phyloP scores from a whole-genome alignment of 2,113 vertebrate species.

The Chlamydotis undulata region DNA sequence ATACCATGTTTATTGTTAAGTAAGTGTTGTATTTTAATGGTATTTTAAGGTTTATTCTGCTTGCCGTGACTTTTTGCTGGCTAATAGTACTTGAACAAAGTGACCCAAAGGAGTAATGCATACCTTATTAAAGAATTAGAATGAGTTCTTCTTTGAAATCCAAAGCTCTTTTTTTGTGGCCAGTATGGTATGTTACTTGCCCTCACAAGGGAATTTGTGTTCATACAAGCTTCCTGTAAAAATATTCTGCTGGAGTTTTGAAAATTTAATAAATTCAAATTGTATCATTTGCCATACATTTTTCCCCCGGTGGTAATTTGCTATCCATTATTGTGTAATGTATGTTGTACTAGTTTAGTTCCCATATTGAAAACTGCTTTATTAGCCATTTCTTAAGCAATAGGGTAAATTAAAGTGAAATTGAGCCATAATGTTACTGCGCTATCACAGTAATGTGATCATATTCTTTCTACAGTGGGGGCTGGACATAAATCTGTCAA shows the following conservation, averaged over 20 bases:
- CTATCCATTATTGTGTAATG: background rate
- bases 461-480: constrained; percentile 3
- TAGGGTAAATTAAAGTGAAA: constrained; percentile 48
- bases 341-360: constrained; percentile 5
- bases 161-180: background rate
- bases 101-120: background rate
- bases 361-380: constrained; percentile 41
- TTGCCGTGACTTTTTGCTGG: background rate
- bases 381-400: constrained; percentile 56
- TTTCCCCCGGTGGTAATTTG: background rate
- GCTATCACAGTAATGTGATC: background rate
- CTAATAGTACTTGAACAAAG: background rate
- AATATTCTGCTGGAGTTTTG: background rate
- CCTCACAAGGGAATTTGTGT: background rate
- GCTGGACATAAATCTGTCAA: background rate
- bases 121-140: background rate
- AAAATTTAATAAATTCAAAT: background rate
- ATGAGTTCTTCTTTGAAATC: background rate
- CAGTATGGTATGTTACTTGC: background rate
- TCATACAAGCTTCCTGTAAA: background rate
- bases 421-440: constrained; percentile 2
- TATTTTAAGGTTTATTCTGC: background rate
- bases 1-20: background rate
- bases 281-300: background rate
- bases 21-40: background rate